phyloP scores from a whole-genome alignment of 2,113 vertebrate species.

The Heteronetta atricapilla region DNA sequence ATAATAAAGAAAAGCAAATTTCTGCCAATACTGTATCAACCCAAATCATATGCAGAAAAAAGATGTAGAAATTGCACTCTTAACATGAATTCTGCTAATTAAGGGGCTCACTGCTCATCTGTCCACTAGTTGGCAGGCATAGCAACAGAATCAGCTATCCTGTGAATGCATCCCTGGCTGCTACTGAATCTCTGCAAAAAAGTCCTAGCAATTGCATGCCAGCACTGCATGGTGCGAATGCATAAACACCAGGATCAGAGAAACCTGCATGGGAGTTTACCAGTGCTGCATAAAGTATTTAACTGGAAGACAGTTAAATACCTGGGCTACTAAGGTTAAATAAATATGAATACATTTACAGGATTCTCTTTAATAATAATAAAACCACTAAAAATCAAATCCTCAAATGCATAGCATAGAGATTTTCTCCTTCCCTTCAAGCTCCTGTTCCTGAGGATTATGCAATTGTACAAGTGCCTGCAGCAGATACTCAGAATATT shows the following conservation, averaged over 20 bases:
- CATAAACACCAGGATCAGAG: background rate
- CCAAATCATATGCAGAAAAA: background rate
- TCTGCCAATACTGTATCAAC: background rate
- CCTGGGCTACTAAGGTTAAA: background rate
- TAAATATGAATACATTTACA: background rate
- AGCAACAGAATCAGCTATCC: background rate
- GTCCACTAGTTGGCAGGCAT: conserved; percentile 54
- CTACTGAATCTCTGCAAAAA: background rate
- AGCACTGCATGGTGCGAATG: background rate
- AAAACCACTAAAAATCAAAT: background rate
- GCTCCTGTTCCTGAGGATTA: background rate
- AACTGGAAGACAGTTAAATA: background rate
- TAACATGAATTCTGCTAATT: background rate
- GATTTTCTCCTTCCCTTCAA: background rate
- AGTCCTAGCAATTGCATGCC: conserved; percentile 15
- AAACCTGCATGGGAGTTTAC: background rate
- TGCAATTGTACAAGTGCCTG: background rate
- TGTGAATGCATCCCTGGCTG: background rate
- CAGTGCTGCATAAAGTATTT: background rate
- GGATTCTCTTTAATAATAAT: background rate
- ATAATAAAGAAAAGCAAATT: background rate
- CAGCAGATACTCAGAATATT: background rate
- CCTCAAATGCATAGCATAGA: background rate
- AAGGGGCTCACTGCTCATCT: background rate
- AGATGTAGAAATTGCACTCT: background rate